Base-by-base conservation (phyloP, 1,140 invertebrate genomes). In the Wiebesia pumilae region DNA sequence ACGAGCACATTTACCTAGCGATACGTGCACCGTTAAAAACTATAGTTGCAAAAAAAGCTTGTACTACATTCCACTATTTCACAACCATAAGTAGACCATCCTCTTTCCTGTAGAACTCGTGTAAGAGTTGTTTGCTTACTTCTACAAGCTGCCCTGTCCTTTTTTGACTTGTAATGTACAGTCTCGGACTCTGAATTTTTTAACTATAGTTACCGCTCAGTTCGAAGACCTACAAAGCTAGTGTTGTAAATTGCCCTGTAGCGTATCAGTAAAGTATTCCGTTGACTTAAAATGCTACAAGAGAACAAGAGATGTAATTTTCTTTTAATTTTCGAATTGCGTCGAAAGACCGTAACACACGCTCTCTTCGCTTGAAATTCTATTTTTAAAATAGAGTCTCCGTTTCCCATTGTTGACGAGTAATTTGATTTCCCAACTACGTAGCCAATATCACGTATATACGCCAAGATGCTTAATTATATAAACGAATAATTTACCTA, bases 71-170 rank as follows among this genome's bases (percentile, higher is more conserved):
- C 21, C 3, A 43, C 71, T 71, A 75, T 43, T 75, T 75, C 24
- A 27, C 19, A 75, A 69, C 33, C 19, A 35, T 35, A 33, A 69
- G 30, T 33, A 69, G 30, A 69, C 67, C 67, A 33, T 69, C 67
- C 33, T 27, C 21, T 75, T 43, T 75, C 71, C 21, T 43, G 71
- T 75, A 75, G 21, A 75, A 75, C 38, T 40, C 67, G 6, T 38
- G 71, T 43, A 38, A 40, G 35, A 75, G 71, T 75, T 43, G 38
- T 43, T 75, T 75, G 71, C 40, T 38, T 43, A 43, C 24, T 75
- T 75, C 35, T 43, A 75, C 71, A 75, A 75, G 24, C 16, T 75
- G 38, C 38, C 19, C 71, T 75, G 71, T 38, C 38, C 71, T 75
- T 75, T 43, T 75, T 40, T 43, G 35, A 75, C n/a, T n/a, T 24